These are phyloP conservation scores for Drosophila lowei DNA, from an alignment of 1,140 invertebrate species.

Conservation along the genomic window DNA sequence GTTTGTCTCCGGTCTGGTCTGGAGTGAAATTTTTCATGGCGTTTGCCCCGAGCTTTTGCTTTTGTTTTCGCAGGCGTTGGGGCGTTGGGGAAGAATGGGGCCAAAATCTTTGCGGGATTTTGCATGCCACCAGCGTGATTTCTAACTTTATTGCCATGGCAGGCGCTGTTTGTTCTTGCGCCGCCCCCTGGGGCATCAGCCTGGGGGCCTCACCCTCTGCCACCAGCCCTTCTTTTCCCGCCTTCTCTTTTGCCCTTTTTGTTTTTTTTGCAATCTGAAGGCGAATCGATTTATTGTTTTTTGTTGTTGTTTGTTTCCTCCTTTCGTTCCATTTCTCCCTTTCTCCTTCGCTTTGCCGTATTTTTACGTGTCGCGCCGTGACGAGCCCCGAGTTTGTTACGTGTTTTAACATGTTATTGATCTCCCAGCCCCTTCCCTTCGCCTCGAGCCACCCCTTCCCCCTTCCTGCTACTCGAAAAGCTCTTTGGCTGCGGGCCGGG, in stretches of 20 bases:
- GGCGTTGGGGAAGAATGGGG: conserved; percentile 5
- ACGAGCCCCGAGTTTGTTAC: conserved; percentile 42
- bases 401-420: conserved; percentile 44
- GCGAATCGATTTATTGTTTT: conserved; percentile 70
- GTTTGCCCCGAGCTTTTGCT: conserved; percentile 10
- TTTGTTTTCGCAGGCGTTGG: conserved; percentile 20
- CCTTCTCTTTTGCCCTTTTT: conserved; percentile 10
- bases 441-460: conserved; percentile 6
- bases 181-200: not conserved
- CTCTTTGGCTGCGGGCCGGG: no score
- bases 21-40: conserved; percentile 51
- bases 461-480: no score
- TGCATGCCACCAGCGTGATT: conserved; percentile 70
- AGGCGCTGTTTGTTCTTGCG: conserved; percentile 11
- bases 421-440: conserved; percentile 6
- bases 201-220: no score
- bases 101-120: conserved; percentile 60
- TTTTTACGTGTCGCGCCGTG: conserved; percentile 42
- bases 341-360: not conserved
- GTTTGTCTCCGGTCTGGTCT: conserved; percentile 38
- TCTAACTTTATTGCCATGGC: conserved; percentile 51
- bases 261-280: conserved; percentile 28
- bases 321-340: conserved; percentile 1
- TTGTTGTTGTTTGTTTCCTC: conserved; percentile 35
- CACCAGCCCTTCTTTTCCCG: conserved; percentile 9